phyloP scores from a whole-genome alignment of 2,888 invertebrate species.

The Idaea aversata region DNA sequence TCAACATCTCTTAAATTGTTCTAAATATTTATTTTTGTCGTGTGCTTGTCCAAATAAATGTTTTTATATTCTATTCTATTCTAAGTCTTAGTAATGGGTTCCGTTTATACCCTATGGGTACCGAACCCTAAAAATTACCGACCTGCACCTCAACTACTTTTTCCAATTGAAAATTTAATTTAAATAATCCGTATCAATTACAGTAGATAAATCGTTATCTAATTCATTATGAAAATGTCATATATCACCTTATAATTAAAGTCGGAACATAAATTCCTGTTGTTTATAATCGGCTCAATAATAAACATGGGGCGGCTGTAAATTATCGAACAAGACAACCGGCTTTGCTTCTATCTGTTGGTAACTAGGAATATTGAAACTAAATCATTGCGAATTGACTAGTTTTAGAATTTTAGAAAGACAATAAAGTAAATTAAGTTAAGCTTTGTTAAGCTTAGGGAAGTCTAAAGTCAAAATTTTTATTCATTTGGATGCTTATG shows the following conservation, averaged over 20 bases:
- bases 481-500: too few species aligned
- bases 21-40: too few species aligned
- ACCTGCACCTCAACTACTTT: too few species aligned
- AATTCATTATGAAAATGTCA: neutral
- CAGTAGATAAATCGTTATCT: neutral
- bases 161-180: neutral
- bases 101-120: too few species aligned
- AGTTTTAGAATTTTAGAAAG: neutral
- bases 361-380: slow-evolving; percentile 62
- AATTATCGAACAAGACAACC: slow-evolving; percentile 57
- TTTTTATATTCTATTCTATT: too few species aligned
- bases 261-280: slow-evolving; percentile 52
- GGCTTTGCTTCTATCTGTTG: slow-evolving; percentile 55
- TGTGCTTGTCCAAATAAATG: too few species aligned
- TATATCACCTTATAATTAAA: slow-evolving; percentile 6
- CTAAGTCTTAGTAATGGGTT: too few species aligned
- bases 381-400: slow-evolving; percentile 69
- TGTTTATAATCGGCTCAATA: slow-evolving; percentile 53
- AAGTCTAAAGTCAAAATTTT: too few species aligned
- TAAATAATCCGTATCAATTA: neutral
- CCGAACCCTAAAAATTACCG: too few species aligned
- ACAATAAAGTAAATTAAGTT: too few species aligned
- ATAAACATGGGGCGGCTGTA: slow-evolving; percentile 66
- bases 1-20: too few species aligned
- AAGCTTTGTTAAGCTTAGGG: too few species aligned